Percentiles rank a stretch among this genome's conserved stretches.
Evolutionary conservation across 2,113 vertebrate species (phyloP).

Genomic region (Promerops cafer): DNA sequence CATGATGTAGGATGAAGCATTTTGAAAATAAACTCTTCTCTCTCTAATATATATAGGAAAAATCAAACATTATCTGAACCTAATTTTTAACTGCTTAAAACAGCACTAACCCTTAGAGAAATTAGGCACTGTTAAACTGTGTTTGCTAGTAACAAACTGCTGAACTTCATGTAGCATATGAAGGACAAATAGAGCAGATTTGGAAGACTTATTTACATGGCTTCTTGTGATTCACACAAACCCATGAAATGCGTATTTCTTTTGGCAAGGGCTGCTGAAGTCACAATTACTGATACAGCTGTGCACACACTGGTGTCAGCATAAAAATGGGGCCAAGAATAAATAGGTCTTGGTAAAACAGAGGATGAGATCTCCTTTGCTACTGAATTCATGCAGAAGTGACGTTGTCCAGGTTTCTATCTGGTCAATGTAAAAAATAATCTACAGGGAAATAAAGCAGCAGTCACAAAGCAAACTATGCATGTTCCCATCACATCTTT

Average conservation of each 20-base stretch:
- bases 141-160: not conserved
- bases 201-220: not conserved
- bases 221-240: not conserved
- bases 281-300: not conserved
- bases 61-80: not conserved
- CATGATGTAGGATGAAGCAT: not conserved
- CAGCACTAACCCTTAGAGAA: not conserved
- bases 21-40: not conserved
- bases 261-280: not conserved
- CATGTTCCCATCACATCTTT: rapidly evolving
- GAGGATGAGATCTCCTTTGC: not conserved
- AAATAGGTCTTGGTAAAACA: not conserved
- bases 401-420: not conserved
- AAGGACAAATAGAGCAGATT: not conserved
- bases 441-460: not conserved
- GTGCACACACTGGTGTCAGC: not conserved
- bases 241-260: rapidly evolving
- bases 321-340: not conserved
- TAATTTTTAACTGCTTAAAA: not conserved
- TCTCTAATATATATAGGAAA: not conserved
- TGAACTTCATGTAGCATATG: not conserved
- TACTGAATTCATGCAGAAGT: not conserved
- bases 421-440: not conserved
- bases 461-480: not conserved
- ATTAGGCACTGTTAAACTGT: not conserved